A percentile compares a stretch with the other conserved stretches of the same genome.
phyloP scores from a whole-genome alignment of 2,888 invertebrate genomes.

The Taphrorychus bicolor region DNA sequence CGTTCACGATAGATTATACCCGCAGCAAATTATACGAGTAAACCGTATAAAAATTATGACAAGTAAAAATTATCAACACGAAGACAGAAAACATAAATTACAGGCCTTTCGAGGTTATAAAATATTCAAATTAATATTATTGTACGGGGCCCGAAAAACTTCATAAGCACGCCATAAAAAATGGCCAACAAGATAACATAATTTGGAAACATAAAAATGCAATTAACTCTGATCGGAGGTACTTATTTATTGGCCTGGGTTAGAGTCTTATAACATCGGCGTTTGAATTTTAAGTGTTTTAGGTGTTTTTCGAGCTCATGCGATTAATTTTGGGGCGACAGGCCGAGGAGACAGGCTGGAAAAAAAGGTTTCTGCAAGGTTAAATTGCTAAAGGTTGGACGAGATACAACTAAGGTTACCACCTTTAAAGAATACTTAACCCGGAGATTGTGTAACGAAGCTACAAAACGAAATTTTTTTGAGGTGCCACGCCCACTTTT shows the following conservation, averaged over 20 bases:
- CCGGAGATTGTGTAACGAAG: too few relatives aligned
- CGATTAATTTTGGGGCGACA: not conserved
- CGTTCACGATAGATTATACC: not conserved
- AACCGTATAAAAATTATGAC: constrained; percentile 18
- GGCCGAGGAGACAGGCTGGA: too few relatives aligned
- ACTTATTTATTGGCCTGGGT: constrained; percentile 9
- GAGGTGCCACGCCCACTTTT: too few relatives aligned
- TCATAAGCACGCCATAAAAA: constrained; percentile 24
- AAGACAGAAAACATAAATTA: constrained; percentile 21
- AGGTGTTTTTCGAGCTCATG: not conserved
- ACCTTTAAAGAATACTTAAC: too few relatives aligned
- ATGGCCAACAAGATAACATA: constrained; percentile 32
- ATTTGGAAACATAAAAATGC: constrained; percentile 33
- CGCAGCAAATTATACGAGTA: not conserved
- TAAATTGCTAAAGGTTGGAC: too few relatives aligned
- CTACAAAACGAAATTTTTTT: too few relatives aligned
- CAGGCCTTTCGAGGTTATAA: constrained; percentile 9
- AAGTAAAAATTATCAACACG: constrained; percentile 22
- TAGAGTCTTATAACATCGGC: constrained; percentile 6
- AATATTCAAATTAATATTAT: constrained; percentile 32
- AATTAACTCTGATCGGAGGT: constrained; percentile 27
- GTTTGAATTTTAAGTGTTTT: constrained; percentile 4
- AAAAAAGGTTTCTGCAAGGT: constrained; percentile 3
- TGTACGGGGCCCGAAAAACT: constrained; percentile 6
- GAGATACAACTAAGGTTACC: too few relatives aligned